Evolutionary conservation across 2,797 vertebrate species (phyloP), one percentile per base, ranked within the genome.

Genomic region (Xenentodon cancila): DNA sequence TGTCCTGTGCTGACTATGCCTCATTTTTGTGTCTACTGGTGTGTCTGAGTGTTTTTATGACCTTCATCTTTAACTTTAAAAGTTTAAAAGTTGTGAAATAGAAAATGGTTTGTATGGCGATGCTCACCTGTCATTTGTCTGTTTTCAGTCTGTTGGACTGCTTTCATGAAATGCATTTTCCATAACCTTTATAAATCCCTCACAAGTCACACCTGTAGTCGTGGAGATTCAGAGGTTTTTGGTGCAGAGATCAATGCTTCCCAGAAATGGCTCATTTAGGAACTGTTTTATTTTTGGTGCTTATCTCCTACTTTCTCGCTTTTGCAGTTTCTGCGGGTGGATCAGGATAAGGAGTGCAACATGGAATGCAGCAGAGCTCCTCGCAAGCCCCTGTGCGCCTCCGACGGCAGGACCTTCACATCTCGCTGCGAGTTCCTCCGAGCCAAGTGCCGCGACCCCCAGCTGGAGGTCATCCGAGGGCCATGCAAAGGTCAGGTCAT

Each of bases 391-490:
- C 92, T 97, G 30, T 99, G 97, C 1, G 97, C 97, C 5, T 98
- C 97, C 0, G 97, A 99, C 1, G 97, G 97, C 59, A 92, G 97
- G 82, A 99, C 97, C 79, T 99, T 98, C 89, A 88, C 94, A 60
- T 97, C 97, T 13, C 95, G 95, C 21, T 99, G 97, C 81, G 97
- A 98, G 88, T 99, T 98, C 86, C 96, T 95, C 16, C 90, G 97
- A 11, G 97, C 97, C 86, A 99, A 99, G 89, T 99, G 97, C 91
- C 97, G 94, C 22, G 97, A 99, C 90, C 94, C 97, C 57, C 97
- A 96, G 92, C 90, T 99, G 80, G 96, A 97, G 85, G 94, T 98
- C 89, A 94, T 88, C 81, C 91, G 96, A 64, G 97, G 97, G 62
- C 94, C 93, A 72, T 99, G 97, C 94, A 97, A 96, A 95, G 97